phyloP scores from a whole-genome alignment of 2,888 invertebrate species.

The Yponomeuta evonymella region DNA sequence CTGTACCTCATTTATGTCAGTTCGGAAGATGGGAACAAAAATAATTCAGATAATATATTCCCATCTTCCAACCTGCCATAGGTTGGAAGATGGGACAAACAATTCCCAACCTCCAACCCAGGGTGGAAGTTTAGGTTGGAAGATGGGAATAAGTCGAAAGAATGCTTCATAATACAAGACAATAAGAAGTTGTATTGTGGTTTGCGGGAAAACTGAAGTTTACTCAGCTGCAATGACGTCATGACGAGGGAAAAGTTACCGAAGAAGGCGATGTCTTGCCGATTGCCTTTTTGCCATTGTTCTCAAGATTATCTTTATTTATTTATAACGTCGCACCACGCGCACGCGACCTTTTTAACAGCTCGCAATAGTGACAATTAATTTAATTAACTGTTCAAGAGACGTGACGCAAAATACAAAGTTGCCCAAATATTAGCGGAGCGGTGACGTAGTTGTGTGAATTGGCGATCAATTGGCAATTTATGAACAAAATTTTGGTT shows the following conservation, averaged over 20 bases:
- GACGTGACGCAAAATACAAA: slow-evolving; percentile 14
- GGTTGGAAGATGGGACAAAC: too few species aligned
- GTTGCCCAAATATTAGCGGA: slow-evolving; percentile 5
- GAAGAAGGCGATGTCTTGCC: not conserved
- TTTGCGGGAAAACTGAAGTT: slow-evolving; percentile 26
- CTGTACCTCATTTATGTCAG: too few species aligned
- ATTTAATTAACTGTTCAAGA: slow-evolving; percentile 8
- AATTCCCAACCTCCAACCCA: too few species aligned
- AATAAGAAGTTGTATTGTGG: not conserved
- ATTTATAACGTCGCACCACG: slow-evolving; percentile 16
- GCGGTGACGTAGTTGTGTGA: slow-evolving; percentile 20
- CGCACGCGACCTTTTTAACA: slow-evolving; percentile 1
- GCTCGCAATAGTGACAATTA: not conserved
- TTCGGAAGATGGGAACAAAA: too few species aligned
- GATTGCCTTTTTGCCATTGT: not conserved
- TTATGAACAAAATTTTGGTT: not conserved
- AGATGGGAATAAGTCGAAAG: too few species aligned
- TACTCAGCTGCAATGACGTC: slow-evolving; percentile 45
- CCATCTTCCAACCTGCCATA: too few species aligned
- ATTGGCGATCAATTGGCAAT: not conserved
- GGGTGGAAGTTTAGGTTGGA: too few species aligned
- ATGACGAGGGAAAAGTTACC: slow-evolving; percentile 24
- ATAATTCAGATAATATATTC: too few species aligned
- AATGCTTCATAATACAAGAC: not conserved
- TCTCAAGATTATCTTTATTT: not conserved